phyloP scores from a whole-genome alignment of 2,888 invertebrate genomes.

The Lycocerus yunnanus region DNA sequence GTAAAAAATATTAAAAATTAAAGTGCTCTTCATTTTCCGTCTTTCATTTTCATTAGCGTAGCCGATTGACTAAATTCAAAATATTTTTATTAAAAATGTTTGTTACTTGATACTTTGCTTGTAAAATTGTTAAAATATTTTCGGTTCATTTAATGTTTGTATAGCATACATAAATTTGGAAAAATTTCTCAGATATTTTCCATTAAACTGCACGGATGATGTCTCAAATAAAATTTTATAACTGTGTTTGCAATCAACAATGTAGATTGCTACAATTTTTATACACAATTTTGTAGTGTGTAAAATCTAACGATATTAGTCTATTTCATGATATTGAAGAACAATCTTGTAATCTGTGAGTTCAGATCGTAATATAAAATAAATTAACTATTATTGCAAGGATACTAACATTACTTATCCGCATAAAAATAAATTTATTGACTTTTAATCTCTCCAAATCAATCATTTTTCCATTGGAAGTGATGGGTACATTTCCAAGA shows the following conservation, averaged over 20 bases:
- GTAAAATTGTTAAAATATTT: neutral
- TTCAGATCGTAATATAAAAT: neutral
- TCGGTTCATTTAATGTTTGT: neutral
- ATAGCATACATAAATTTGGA: too few relatives aligned
- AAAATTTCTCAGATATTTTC: neutral
- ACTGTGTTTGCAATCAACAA: neutral
- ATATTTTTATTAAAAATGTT: neutral
- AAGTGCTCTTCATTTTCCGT: neutral
- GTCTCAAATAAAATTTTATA: too few relatives aligned
- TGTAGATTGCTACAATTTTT: neutral
- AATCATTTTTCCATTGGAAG: too few relatives aligned
- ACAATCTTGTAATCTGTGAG: neutral
- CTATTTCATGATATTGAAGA: too few relatives aligned
- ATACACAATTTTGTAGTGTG: too few relatives aligned
- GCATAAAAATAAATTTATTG: too few relatives aligned
- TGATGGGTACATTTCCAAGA: too few relatives aligned
- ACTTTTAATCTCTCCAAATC: too few relatives aligned
- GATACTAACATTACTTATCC: too few relatives aligned
- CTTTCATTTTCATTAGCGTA: neutral
- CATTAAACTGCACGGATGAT: neutral
- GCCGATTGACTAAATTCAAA: neutral
- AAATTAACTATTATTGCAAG: too few relatives aligned
- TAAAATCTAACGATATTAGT: too few relatives aligned
- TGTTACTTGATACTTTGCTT: neutral
- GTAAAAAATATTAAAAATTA: neutral